These are phyloP conservation scores for Acrocephalus arundinaceus DNA, from an alignment of 2,113 vertebrate genomes.

Conservation along the genomic window DNA sequence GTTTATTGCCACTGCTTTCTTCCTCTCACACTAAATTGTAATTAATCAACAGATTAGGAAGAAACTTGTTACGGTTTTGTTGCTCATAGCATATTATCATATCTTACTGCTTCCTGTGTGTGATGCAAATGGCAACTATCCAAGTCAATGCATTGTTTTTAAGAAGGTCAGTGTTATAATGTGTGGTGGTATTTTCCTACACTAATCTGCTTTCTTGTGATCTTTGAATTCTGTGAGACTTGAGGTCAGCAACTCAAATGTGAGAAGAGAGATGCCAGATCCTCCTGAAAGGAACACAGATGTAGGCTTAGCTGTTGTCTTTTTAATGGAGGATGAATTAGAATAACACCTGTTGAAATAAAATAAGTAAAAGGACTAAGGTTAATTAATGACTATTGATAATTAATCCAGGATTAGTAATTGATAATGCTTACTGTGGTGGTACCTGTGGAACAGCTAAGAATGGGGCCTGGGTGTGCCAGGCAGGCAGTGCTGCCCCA, in stretches of 20 bases:
- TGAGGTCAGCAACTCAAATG: not conserved
- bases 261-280: not conserved
- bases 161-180: slow-evolving; percentile 18
- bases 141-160: slow-evolving; percentile 15
- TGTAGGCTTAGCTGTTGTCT: not conserved
- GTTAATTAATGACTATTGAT: not conserved
- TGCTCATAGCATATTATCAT: slow-evolving; percentile 14
- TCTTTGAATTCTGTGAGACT: not conserved
- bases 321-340: not conserved
- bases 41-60: slow-evolving; percentile 38
- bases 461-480: not conserved
- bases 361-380: not conserved
- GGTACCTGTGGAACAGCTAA: not conserved
- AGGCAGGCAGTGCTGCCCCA: not conserved
- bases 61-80: not conserved
- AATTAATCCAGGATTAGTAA: not conserved
- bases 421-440: not conserved
- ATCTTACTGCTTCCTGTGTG: slow-evolving; percentile 16
- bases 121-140: slow-evolving; percentile 33
- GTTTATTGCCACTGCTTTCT: not conserved
- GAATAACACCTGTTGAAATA: not conserved
- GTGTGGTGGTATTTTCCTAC: not conserved
- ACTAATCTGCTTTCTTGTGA: not conserved
- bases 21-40: not conserved
- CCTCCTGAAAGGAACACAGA: not conserved